Base-by-base conservation (phyloP, 2,113 vertebrate species). In the Poeciliopsis turrubarensis region DNA sequence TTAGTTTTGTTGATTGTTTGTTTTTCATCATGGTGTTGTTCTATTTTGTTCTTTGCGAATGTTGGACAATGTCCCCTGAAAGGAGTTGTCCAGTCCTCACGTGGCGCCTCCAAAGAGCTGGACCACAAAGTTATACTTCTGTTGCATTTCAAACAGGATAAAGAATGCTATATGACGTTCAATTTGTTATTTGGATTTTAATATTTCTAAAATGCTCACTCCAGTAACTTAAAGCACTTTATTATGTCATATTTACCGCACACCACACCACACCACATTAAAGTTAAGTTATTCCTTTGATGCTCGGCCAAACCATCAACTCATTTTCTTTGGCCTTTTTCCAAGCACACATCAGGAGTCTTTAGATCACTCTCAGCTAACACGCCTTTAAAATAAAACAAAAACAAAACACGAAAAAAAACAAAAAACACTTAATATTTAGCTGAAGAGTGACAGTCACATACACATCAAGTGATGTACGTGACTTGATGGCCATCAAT, bases 401-500 rank as follows among this genome's bases (percentile, higher is more conserved):
- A 8, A 66, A 22, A 51, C 15, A 47, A 47, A 17, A 51, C 15
- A n/a, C n/a, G n/a, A n/a, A n/a, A n/a, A n/a, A n/a, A n/a, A n/a
- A n/a, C n/a, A n/a, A n/a, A n/a, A 2, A 37, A 37, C 34, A 11
- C 44, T 47, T 17, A 47, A 47, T 19, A 60, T 67, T 26, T 39
- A 65, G 73, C 68, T 65, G 65, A 0, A 0, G 60, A 51, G 65
- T 60, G 51, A 67, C 26, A 73, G 61, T 68, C 44, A 79, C 73
- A 77, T 60, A 51, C 69, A 31, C 64, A 34, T 9, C 8, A 34
- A 34, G 32, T 70, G 62, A 80, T 61, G 32, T 60, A 78, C 76
- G 80, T 88, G 64, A 30, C 69, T 41, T 41, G 68, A 62, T 62
- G 22, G 68, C 92, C 91, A 94, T 94, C 89, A 92, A 91, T 94